Conservation (phyloP, 2,797 vertebrate genomes). For the Acanthopagrus latus region DNA sequence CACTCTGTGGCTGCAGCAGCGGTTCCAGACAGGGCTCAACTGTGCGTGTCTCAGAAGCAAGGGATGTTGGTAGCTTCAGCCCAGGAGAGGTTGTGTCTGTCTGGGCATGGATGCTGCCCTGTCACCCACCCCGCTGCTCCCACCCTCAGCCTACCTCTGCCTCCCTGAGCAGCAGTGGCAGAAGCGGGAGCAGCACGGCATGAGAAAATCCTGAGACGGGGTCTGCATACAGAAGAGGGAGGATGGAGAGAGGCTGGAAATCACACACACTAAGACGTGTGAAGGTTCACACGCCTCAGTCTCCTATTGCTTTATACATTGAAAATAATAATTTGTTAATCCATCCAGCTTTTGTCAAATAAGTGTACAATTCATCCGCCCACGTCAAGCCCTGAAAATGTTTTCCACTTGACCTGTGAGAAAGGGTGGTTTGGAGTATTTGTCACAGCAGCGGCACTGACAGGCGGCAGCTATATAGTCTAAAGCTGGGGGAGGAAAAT, state of each 20-base stretch:
- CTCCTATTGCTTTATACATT: slow-evolving; percentile 5
- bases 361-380: slow-evolving; percentile 33
- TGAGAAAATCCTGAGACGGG: slow-evolving; percentile 45
- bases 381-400: slow-evolving; percentile 39
- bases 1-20: slow-evolving; percentile 26
- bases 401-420: slow-evolving; percentile 51
- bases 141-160: slow-evolving; percentile 36
- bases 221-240: slow-evolving; percentile 60
- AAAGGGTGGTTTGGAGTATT: slow-evolving; percentile 51
- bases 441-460: slow-evolving; percentile 59
- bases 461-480: slow-evolving; percentile 44
- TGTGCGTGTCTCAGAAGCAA: slow-evolving; percentile 58
- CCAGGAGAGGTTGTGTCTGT: slow-evolving; percentile 70
- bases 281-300: slow-evolving; percentile 20
- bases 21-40: slow-evolving; percentile 58
- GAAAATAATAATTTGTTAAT: slow-evolving; percentile 46
- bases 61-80: slow-evolving; percentile 46
- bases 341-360: slow-evolving; percentile 35
- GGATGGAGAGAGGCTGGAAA: slow-evolving; percentile 6
- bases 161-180: slow-evolving; percentile 50
- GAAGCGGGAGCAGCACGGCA: slow-evolving; percentile 33
- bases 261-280: slow-evolving; percentile 5
- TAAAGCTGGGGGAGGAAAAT: slow-evolving; percentile 61
- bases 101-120: slow-evolving; percentile 66
- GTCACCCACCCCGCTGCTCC: slow-evolving; percentile 70